Evolutionary conservation across 2,113 vertebrate genomes (phyloP).

Genomic region (Peromyscus polionotus): DNA sequence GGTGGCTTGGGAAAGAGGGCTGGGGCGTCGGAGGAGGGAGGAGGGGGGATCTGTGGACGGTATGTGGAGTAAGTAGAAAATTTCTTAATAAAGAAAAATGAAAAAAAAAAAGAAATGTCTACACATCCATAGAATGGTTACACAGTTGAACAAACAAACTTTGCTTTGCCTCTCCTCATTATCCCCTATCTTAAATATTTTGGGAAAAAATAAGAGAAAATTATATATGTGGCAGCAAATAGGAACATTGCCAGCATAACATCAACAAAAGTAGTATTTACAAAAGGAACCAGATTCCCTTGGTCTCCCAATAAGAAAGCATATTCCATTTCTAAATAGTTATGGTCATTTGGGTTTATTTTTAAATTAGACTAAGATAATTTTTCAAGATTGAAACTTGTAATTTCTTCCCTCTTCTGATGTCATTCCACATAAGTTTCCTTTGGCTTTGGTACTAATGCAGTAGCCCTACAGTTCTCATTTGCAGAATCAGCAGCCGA

Average conservation of each 20-base stretch:
- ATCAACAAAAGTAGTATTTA: neutral
- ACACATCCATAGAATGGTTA: neutral
- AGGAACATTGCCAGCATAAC: neutral
- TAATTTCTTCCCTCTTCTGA: neutral
- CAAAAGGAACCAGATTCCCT: neutral
- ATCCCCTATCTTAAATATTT: neutral
- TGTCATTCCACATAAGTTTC: neutral
- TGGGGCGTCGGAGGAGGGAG: no score
- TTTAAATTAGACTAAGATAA: conserved; percentile 33
- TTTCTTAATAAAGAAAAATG: no score
- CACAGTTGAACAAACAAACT: neutral
- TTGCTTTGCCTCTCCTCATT: neutral
- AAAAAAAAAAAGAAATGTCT: neutral
- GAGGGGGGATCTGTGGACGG: no score
- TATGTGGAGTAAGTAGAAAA: no score
- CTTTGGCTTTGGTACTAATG: neutral
- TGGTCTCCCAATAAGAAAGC: neutral
- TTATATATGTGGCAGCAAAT: neutral
- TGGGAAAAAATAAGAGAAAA: neutral
- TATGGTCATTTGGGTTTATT: neutral
- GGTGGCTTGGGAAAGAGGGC: no score
- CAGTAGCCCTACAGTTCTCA: neutral
- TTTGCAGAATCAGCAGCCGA: neutral
- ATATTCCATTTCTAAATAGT: neutral
- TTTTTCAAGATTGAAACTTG: neutral